Evolutionary conservation across 1,140 invertebrate species (phyloP), one percentile per base, ranked within the genome.

Genomic region (Popillia japonica): DNA sequence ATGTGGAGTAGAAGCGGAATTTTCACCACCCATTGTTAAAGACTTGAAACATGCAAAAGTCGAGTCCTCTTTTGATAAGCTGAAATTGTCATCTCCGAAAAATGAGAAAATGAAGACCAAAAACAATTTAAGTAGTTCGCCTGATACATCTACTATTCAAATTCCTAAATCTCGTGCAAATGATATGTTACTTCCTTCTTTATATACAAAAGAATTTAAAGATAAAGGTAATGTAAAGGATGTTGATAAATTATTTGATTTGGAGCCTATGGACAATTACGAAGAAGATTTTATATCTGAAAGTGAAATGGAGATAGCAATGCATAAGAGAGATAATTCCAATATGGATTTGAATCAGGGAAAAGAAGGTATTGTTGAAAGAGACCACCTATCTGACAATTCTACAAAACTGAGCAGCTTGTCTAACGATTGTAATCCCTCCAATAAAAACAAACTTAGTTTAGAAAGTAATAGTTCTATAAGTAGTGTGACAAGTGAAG

Each of bases 271-370:
- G 55, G 77, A 80, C 34, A 77, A 77, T 48, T 83, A 84, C 77
- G 84, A 86, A 80, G 84, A 86, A 76, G 83, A 85, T 79, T 86
- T 86, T 79, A 82, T 84, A 74, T 83, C 79, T 55, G 80, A 78
- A 20, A 80, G 79, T 75, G 78, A 81, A 44, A 75, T 81, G 6
- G 79, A 80, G 9, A 42, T 77, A 9, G 72, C 75, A 17, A 44
- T 72, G 40, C 40, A 68, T 72, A 76, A 76, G 23, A 61, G 27
- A 20, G 44, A 79, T 77, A 22, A 6, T 64, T n/a, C 73, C 11
- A 61, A 77, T 23, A 27, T 48, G 9, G n/a, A 48, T 44, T 11
- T 76, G 40, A n/a, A 40, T 55, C 20, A 61, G 17, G 4, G 2
- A 10, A 41, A 40, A 34, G 22, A 76, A 14, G 20, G 22, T 34